Conservation (phyloP, 1,140 invertebrate genomes). For the Zaprionus kolodkinae region DNA sequence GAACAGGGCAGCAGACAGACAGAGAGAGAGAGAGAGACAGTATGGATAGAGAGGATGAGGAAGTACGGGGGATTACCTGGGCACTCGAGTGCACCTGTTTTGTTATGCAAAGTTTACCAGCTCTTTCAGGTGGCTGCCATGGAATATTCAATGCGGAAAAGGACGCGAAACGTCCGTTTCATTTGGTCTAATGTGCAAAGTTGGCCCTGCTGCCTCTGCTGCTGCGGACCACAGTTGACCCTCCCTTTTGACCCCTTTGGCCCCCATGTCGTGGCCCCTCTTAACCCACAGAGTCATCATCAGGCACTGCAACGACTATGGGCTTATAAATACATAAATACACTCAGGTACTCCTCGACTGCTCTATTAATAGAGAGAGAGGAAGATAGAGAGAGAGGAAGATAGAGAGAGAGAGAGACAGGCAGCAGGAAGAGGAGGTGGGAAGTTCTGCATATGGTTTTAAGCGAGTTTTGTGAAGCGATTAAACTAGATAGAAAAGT, state of each 20-base stretch:
- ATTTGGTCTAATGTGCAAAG: conserved; percentile 52
- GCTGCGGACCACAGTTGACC: conserved; percentile 39
- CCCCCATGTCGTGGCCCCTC: not conserved
- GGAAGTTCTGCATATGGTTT: not conserved
- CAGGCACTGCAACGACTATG: conserved; percentile 26
- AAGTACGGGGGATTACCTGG: conserved; percentile 5
- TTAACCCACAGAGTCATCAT: not conserved
- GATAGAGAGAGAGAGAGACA: not conserved
- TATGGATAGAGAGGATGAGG: not conserved
- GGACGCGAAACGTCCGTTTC: conserved; percentile 40
- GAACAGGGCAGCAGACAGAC: conserved; percentile 2
- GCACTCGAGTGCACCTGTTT: conserved; percentile 60
- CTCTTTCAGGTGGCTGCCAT: conserved; percentile 54
- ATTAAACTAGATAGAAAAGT: not conserved
- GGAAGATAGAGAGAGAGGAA: not conserved
- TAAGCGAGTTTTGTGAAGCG: not conserved
- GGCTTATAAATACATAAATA: conserved; percentile 54
- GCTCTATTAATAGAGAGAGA: conserved; percentile 17
- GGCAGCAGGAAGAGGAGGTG: not conserved
- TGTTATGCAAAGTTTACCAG: conserved; percentile 69
- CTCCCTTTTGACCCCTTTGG: not conserved
- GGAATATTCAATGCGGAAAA: conserved; percentile 50
- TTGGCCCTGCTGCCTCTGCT: conserved; percentile 16
- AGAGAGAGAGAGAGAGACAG: not conserved
- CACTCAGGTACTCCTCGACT: conserved; percentile 2